phyloP scores from a whole-genome alignment of 2,888 invertebrate genomes.

The Quadroppia sp. region DNA sequence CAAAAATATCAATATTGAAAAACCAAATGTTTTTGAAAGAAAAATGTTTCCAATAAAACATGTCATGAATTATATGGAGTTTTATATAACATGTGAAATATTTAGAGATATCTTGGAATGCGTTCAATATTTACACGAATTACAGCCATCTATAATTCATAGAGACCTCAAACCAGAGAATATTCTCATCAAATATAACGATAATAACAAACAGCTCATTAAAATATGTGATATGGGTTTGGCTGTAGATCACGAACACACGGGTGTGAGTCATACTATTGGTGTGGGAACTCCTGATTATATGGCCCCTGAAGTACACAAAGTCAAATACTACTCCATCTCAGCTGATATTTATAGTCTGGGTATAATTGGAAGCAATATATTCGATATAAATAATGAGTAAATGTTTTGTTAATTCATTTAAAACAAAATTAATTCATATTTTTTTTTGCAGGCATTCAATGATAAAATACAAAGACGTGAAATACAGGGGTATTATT shows the following conservation, averaged over 20 bases:
- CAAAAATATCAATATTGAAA: neutral
- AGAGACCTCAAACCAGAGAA: neutral
- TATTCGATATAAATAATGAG: neutral
- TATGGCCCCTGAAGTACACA: neutral
- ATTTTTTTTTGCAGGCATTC: too few relatives aligned
- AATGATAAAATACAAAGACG: too few relatives aligned
- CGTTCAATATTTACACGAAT: neutral
- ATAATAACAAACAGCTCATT: neutral
- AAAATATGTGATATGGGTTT: constrained; percentile 9
- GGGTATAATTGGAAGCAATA: neutral
- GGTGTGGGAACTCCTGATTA: neutral
- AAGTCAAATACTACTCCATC: neutral
- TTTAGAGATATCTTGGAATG: neutral
- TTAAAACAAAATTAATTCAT: too few relatives aligned
- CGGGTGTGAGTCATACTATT: neutral
- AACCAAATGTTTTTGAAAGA: neutral
- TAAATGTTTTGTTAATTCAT: too few relatives aligned
- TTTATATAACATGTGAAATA: neutral
- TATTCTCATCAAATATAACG: neutral
- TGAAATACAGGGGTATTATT: too few relatives aligned
- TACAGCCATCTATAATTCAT: neutral
- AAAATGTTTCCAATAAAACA: neutral
- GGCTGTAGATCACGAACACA: neutral
- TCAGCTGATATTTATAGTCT: neutral
- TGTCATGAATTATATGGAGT: neutral